Base-by-base conservation (phyloP, 2,888 invertebrate species). In the Andricus curvator region DNA sequence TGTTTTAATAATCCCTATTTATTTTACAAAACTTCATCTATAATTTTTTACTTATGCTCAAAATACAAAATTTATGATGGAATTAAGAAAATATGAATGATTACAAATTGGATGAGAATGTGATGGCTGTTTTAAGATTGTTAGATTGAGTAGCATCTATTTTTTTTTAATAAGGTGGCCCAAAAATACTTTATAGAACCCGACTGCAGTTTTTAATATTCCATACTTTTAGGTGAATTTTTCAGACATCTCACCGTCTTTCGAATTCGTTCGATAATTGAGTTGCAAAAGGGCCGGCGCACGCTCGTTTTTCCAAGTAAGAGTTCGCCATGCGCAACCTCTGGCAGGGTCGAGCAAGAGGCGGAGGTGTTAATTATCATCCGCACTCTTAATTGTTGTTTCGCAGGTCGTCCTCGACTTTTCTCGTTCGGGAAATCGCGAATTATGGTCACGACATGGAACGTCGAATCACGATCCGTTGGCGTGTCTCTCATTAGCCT, bases 401-500 rank as follows among this genome's bases (percentile, higher is more conserved):
- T 64, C 25, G 22, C 64, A 51, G 62, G 22, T 48, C 56, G 33
- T 64, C 44, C 56, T 51, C 29, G 22, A 22, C 51, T 65, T 78
- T 80, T 56, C 48, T 41, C 60, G 44, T 44, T 65, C 70, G 48
- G 51, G 74, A 74, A 74, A 74, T 74, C 29, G 51, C 33, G 56
- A 74, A 74, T 74, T 74, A 74, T 74, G 56, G 56, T 74, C 74
- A 56, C 56, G 70, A 20, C 48, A 74, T 25, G 68, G 25, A 68
- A 48, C 51, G 9, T 29, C 5, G 51, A 22, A 44, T 66, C 33
- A 74, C n/a, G 9, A 41, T 13, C n/a, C 25, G 62, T 62, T 70
- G 25, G 76, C 37, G 41, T 76, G 20, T 22, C 29, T 48, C 78
- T 80, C 68, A 81, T 84, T 81, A 84, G 56, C 76, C 81, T 80